Evolutionary conservation across 1,140 invertebrate species (phyloP).

Genomic region (Calliopsis andreniformis): DNA sequence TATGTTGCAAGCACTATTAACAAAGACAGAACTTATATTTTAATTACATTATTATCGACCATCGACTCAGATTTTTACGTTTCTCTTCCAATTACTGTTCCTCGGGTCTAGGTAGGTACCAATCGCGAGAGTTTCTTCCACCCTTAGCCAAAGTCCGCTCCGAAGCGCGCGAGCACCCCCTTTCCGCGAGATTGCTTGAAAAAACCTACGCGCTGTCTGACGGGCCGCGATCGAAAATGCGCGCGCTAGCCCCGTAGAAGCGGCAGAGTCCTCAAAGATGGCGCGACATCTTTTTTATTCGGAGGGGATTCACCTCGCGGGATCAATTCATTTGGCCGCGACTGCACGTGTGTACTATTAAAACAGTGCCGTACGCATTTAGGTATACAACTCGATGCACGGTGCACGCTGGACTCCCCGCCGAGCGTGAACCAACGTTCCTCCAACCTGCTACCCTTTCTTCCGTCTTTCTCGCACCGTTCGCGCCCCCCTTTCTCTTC

Average conservation of each 20-base stretch:
- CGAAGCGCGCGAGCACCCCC: background rate
- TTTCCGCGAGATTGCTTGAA: background rate
- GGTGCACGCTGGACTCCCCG: constrained; percentile 72
- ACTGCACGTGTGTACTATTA: constrained; percentile 63
- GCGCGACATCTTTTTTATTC: constrained; percentile 37
- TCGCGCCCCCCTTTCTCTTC: constrained; percentile 17
- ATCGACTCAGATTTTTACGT: background rate
- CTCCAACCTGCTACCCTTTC: constrained; percentile 50
- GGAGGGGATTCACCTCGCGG: constrained; percentile 31
- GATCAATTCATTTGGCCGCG: constrained; percentile 53
- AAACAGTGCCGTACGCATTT: constrained; percentile 67
- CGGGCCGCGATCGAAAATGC: constrained; percentile 33
- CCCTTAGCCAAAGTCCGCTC: background rate
- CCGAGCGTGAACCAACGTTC: constrained; percentile 66
- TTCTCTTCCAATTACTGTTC: background rate
- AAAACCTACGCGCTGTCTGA: background rate
- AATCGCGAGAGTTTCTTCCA: background rate
- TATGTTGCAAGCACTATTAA: no score
- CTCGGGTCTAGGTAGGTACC: no score
- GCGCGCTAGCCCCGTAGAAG: constrained; percentile 8
- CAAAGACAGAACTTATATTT: background rate
- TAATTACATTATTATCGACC: background rate
- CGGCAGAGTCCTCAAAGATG: constrained; percentile 48
- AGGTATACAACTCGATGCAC: constrained; percentile 70
- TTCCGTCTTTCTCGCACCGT: constrained; percentile 38